These are phyloP conservation scores for Parazoanthus darwini DNA, from an alignment of 92 coral and sea anemone genomes.

Conservation along the genomic window DNA sequence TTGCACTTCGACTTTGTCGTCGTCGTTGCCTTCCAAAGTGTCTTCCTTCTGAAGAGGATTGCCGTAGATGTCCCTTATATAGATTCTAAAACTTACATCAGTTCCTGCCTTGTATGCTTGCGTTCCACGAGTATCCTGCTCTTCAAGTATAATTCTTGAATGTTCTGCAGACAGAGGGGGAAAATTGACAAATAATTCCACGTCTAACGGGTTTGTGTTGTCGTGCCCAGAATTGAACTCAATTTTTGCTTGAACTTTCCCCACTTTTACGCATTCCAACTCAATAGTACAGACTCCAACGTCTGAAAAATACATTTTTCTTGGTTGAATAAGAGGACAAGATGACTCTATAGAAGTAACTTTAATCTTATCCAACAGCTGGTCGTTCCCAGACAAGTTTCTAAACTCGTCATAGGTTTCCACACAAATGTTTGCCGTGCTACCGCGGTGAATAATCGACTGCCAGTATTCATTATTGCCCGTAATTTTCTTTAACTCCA, in stretches of 20 bases:
- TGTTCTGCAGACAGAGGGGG: background rate
- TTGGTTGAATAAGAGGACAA: background rate
- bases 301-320: background rate
- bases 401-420: background rate
- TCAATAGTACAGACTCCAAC: constrained; percentile 5
- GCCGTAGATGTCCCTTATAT: background rate
- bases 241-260: background rate
- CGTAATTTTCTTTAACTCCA: background rate
- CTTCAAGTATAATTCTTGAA: background rate
- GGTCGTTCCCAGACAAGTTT: background rate
- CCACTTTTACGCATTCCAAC: background rate
- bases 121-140: no score
- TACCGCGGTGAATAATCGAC: background rate
- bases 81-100: background rate
- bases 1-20: background rate
- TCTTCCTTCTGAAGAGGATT: background rate
- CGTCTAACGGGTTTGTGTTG: background rate
- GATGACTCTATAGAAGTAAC: background rate
- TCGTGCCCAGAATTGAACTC: background rate
- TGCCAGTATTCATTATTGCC: background rate
- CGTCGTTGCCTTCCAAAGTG: background rate
- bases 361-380: background rate
- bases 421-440: background rate
- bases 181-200: background rate
- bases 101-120: constrained; percentile 7